Evolutionary conservation across 2,797 vertebrate species (phyloP), one percentile per base, ranked within the genome.

Genomic region (Hapalemur alaotrensis): DNA sequence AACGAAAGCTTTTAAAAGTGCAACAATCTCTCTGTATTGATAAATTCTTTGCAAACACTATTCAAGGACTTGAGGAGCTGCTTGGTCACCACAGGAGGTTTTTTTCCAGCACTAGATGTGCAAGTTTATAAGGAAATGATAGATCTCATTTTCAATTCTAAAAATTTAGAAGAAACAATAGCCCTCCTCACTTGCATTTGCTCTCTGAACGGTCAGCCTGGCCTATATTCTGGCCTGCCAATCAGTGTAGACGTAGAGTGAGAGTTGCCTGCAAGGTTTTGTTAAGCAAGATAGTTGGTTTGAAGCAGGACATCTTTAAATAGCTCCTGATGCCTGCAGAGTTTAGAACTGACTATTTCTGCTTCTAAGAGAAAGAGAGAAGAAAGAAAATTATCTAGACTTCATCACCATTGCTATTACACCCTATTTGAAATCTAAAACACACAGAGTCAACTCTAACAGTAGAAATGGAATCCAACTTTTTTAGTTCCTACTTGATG

Each of bases 231-330:
- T 78, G 67, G 82, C 46, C 23, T 46, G n/a, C 61, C 82, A 70
- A 57, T 93, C 78, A 84, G 67, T 4, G 23, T 17, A 38, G 30
- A 72, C 5, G 20, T 35, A 32, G 69, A 75, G n/a, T 43, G 78
- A 79, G 78, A 83, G 63, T 57, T 54, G 57, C 46, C 50, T 22
- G 48, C 23, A n/a, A 93, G 82, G 83, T 76, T 95, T 91, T 93
- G 75, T 73, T 79, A 93, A 93, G 38, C 54, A 57, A 81, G 69
- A 35, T 12, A 54, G 50, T 59, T 84, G 82, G 67, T 72, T 43
- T 76, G 94, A 96, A 83, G 67, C 65, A 78, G 92, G 23, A 30
- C 54, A 78, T 73, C 89, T 97, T 96, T 93, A 85, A 81, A 94
- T 87, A 92, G 91, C 84, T 46, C 84, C 79, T 4, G 57, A 38